Evolutionary conservation across 2,888 invertebrate genomes (phyloP).

Genomic region (Frankliniella intonsa): DNA sequence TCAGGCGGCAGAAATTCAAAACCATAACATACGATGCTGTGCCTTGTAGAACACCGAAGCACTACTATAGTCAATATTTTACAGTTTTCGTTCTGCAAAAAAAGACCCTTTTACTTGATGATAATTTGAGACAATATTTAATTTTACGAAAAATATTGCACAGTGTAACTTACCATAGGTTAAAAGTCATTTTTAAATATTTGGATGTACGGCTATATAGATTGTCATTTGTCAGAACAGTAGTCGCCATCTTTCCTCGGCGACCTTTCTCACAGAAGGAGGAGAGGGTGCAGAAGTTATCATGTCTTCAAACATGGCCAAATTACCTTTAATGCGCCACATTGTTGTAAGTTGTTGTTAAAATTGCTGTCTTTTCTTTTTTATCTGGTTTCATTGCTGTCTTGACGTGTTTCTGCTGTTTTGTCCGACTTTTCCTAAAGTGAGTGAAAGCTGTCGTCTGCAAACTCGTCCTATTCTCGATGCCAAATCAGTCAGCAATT

Average conservation of each 20-base stretch:
- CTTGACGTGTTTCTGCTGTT: not conserved
- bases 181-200: too few relatives aligned
- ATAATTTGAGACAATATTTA: too few relatives aligned
- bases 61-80: too few relatives aligned
- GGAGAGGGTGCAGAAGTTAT: not conserved
- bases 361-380: not conserved
- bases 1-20: too few relatives aligned
- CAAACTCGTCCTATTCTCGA: not conserved
- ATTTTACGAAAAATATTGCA: too few relatives aligned
- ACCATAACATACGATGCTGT: too few relatives aligned
- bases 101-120: too few relatives aligned
- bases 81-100: too few relatives aligned
- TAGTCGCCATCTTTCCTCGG: not conserved
- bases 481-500: not conserved
- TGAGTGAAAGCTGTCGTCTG: not conserved
- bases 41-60: too few relatives aligned
- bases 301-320: conserved; percentile 14
- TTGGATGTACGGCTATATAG: not conserved
- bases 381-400: not conserved
- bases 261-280: conserved; percentile 13
- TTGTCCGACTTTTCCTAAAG: not conserved
- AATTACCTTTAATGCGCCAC: not conserved
- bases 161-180: too few relatives aligned
- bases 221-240: not conserved
- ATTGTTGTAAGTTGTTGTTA: not conserved